These are phyloP conservation scores for Cranoglanis bouderius DNA, from an alignment of 2,113 vertebrate species.

Conservation along the genomic window DNA sequence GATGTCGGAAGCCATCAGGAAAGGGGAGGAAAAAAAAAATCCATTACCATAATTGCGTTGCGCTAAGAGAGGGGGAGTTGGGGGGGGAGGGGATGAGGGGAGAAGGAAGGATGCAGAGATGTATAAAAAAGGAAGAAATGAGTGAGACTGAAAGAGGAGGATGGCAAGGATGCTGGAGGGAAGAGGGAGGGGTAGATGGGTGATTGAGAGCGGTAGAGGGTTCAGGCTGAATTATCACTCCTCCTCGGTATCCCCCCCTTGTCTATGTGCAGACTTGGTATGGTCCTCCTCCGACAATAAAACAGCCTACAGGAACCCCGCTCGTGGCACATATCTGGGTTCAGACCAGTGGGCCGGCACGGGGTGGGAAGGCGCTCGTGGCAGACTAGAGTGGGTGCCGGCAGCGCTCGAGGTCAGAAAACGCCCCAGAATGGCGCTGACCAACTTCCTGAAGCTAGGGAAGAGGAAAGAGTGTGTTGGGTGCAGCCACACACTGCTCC, in stretches of 20 bases:
- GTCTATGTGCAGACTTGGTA: slow-evolving; percentile 84
- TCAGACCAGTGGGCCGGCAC: slow-evolving; percentile 71
- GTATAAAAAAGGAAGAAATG: slow-evolving; percentile 71
- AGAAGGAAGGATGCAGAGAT: slow-evolving; percentile 60
- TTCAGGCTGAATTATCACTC: slow-evolving; percentile 72
- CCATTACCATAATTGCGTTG: slow-evolving; percentile 97
- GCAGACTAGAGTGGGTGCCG: slow-evolving; percentile 59
- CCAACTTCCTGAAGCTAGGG: slow-evolving; percentile 24
- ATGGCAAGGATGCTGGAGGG: slow-evolving; percentile 63
- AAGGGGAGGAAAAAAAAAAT: slow-evolving; percentile 74
- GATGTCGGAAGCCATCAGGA: slow-evolving; percentile 97
- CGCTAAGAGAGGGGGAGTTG: slow-evolving; percentile 65
- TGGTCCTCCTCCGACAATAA: slow-evolving; percentile 93
- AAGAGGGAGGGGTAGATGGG: slow-evolving; percentile 56
- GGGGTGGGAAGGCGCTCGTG: slow-evolving; percentile 56
- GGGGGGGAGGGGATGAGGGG: slow-evolving; percentile 1
- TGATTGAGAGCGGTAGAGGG: slow-evolving; percentile 61
- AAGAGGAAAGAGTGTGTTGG: slow-evolving; percentile 28
- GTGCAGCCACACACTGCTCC: slow-evolving; percentile 52
- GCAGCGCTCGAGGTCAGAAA: slow-evolving; percentile 61
- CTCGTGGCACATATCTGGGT: slow-evolving; percentile 87
- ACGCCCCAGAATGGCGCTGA: slow-evolving; percentile 67
- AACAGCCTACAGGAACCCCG: slow-evolving; percentile 90
- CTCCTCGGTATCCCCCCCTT: slow-evolving; percentile 71
- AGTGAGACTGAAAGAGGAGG: slow-evolving; percentile 67